Evolutionary conservation across 2,888 invertebrate genomes (phyloP).

Genomic region (Netelia fuscicornis): DNA sequence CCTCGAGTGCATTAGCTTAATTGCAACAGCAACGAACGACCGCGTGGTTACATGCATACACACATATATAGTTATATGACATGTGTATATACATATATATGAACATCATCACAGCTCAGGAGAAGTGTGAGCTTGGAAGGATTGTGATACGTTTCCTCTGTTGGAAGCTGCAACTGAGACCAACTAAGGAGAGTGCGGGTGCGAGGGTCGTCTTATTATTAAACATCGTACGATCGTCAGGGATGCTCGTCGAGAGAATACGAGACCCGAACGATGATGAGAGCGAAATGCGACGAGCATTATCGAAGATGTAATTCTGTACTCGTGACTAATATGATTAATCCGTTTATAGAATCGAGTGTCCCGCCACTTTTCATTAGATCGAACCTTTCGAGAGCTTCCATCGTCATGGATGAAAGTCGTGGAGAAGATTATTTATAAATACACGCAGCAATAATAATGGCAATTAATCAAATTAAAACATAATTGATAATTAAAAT

Average conservation of each 20-base stretch:
- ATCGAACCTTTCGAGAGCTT: too few relatives aligned
- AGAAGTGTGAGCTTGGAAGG: slow-evolving; percentile 21
- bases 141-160: slow-evolving; percentile 23
- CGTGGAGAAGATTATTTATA: too few relatives aligned
- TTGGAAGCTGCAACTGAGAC: neutral
- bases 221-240: slow-evolving; percentile 1
- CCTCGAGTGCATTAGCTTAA: slow-evolving; percentile 68
- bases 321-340: neutral
- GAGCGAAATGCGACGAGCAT: neutral
- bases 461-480: too few relatives aligned
- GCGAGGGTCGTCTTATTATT: slow-evolving; percentile 1
- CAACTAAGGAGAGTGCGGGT: neutral
- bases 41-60: slow-evolving; percentile 15
- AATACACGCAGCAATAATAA: too few relatives aligned
- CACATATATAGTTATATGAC: slow-evolving; percentile 6
- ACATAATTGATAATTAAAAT: too few relatives aligned
- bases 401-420: too few relatives aligned
- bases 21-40: slow-evolving; percentile 61
- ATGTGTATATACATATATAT: neutral
- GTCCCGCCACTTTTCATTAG: too few relatives aligned
- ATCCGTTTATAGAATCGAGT: neutral
- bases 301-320: neutral
- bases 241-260: neutral
- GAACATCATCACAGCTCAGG: slow-evolving; percentile 44
- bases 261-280: neutral